These are phyloP conservation scores for Cyrtonyx montezumae DNA, from an alignment of 2,113 vertebrate genomes.

Conservation along the genomic window DNA sequence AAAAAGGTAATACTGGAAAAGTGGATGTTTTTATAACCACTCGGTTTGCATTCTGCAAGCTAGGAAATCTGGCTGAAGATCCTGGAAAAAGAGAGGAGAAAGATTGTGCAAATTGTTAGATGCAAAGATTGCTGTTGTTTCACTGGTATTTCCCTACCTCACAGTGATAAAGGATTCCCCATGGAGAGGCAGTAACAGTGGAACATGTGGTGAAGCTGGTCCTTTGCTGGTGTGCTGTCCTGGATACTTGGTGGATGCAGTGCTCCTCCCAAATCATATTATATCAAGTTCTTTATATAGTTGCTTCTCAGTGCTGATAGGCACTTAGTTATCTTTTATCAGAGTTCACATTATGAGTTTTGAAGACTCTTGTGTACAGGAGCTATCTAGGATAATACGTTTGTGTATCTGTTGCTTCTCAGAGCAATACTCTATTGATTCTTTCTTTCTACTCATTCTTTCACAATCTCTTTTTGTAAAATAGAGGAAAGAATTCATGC, in stretches of 20 bases:
- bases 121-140: not conserved
- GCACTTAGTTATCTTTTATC: not conserved
- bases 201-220: not conserved
- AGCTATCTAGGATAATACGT: not conserved
- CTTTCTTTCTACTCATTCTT: not conserved
- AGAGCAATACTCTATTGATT: not conserved
- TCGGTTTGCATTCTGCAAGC: not conserved
- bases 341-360: not conserved
- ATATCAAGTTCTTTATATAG: not conserved
- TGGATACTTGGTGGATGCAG: not conserved
- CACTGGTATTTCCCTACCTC: not conserved
- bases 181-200: not conserved
- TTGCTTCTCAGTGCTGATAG: not conserved
- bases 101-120: conserved; percentile 8
- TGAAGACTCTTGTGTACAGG: not conserved
- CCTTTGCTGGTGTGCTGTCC: not conserved
- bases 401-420: not conserved
- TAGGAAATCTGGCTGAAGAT: not conserved
- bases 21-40: conserved; percentile 18
- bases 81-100: conserved; percentile 43
- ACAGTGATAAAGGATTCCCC: not conserved
- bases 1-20: conserved; percentile 1
- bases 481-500: not conserved
- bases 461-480: not conserved
- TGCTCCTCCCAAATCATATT: not conserved